Percentiles rank a stretch among this genome's conserved stretches.
phyloP scores from a whole-genome alignment of 2,113 vertebrate species.

The Dipodomys ordii region DNA sequence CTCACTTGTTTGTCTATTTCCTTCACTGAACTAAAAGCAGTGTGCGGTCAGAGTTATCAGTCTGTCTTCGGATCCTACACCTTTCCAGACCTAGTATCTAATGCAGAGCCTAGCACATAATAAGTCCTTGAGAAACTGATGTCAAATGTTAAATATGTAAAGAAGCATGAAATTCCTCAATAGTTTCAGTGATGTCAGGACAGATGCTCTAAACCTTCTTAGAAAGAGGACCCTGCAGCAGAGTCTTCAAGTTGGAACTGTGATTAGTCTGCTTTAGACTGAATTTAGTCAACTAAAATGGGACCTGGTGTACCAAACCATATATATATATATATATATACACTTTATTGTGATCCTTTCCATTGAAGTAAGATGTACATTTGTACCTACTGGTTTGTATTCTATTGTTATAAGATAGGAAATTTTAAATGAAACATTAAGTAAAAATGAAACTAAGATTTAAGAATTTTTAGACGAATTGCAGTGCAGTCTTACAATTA shows the following conservation, averaged over 20 bases:
- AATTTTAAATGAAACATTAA: not conserved
- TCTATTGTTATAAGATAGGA: not conserved
- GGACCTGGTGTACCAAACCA: not conserved
- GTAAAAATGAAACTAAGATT: constrained; percentile 3
- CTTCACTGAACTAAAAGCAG: not conserved
- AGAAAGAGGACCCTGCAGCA: not conserved
- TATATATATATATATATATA: too few species aligned
- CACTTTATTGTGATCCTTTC: not conserved
- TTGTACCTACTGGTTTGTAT: not conserved
- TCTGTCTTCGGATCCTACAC: not conserved
- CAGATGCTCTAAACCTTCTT: not conserved
- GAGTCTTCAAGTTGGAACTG: not conserved
- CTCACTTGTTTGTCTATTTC: not conserved
- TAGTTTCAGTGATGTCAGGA: rapidly evolving
- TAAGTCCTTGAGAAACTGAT: not conserved
- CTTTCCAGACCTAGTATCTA: not conserved
- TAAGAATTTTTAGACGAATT: not conserved
- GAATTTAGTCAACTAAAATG: not conserved
- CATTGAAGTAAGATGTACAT: not conserved
- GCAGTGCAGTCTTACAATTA: not conserved
- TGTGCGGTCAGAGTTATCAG: not conserved
- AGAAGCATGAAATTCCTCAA: not conserved
- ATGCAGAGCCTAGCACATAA: not conserved
- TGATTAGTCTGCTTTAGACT: not conserved
- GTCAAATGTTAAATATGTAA: not conserved